Base-by-base conservation (phyloP, 2,888 invertebrate genomes). In the Hylaea fasciaria region DNA sequence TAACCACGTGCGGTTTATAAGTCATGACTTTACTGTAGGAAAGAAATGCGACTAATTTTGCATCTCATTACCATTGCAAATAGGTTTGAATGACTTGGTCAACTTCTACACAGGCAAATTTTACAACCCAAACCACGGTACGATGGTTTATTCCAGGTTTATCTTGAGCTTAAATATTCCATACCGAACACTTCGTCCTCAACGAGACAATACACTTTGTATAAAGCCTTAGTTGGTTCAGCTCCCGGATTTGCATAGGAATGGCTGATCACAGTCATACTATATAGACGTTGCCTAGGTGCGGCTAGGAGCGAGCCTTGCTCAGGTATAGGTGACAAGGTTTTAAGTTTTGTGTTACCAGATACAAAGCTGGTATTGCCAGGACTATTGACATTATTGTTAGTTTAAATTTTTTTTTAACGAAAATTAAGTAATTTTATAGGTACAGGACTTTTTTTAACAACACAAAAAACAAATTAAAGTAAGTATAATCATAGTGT, bases 211-310 rank as follows among this genome's bases (percentile, higher is more conserved):
- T 47, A 62, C 53, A 72, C 78, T 82, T 81, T 85, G 85, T 81
- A 89, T 87, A 88, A 86, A 86, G 89, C 87, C 87, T 87, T 89
- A 89, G 90, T 89, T 87, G 90, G 86, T 89, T 85, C 87, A 87
- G 87, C 80, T 77, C 79, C 77, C 76, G 85, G 86, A 91, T 91
- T 91, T 89, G 89, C 91, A 90, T 90, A 83, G 89, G 89, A 91
- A 91, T 90, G 86, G 91, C 85, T 88, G 90, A 90, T 90, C 90
- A 89, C 85, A 80, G 85, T 82, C 81, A 81, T 82, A 83, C 85
- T 83, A 85, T 83, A 85, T 88, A 88, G 87, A 85, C 87, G 76
- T 70, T 78, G 64, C 10, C 54, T 54, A 54, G 45, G 37, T 28
- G 46, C 46, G 13, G 53, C 66, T 61, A 72, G 83, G 81, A 80